Conservation (phyloP, 2,888 invertebrate species). For the Meganola albula region DNA sequence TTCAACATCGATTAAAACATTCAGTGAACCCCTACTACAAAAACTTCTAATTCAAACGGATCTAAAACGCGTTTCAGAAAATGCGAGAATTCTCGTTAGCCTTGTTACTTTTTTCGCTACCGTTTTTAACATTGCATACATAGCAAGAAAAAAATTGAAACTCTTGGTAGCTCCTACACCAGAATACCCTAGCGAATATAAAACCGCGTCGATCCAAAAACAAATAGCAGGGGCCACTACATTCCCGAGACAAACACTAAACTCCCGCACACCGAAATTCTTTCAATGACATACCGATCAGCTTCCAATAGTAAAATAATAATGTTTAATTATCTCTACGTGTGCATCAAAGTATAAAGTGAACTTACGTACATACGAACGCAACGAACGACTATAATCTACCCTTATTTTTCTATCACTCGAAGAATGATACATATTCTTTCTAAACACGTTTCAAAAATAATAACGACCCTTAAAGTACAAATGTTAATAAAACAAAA, state of each 20-base stretch:
- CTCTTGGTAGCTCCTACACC: too few relatives aligned
- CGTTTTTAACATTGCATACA: too few relatives aligned
- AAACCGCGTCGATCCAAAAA: slow-evolving; percentile 34
- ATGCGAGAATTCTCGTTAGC: too few relatives aligned
- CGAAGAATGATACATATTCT: slow-evolving; percentile 53
- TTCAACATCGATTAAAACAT: slow-evolving; percentile 45
- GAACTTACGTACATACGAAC: slow-evolving; percentile 69
- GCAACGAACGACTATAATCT: slow-evolving; percentile 65
- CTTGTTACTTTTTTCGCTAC: too few relatives aligned
- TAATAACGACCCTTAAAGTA: slow-evolving; percentile 53
- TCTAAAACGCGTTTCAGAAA: slow-evolving; percentile 38
- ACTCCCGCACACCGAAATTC: slow-evolving; percentile 62
- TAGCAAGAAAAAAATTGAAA: slow-evolving; percentile 29
- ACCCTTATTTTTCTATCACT: slow-evolving; percentile 66
- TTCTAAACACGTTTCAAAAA: slow-evolving; percentile 52
- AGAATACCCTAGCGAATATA: too few relatives aligned
- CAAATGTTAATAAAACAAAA: slow-evolving; percentile 58
- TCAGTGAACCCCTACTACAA: slow-evolving; percentile 34
- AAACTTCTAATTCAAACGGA: slow-evolving; percentile 20
- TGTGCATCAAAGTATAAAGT: slow-evolving; percentile 71
- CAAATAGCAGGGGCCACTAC: slow-evolving; percentile 39
- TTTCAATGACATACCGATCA: slow-evolving; percentile 63
- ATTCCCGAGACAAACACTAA: slow-evolving; percentile 44
- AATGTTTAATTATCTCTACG: slow-evolving; percentile 61
- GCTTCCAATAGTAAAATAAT: slow-evolving; percentile 65